These are phyloP conservation scores for Neodiprion virginianus DNA, from an alignment of 1,140 invertebrate species.

Conservation along the genomic window DNA sequence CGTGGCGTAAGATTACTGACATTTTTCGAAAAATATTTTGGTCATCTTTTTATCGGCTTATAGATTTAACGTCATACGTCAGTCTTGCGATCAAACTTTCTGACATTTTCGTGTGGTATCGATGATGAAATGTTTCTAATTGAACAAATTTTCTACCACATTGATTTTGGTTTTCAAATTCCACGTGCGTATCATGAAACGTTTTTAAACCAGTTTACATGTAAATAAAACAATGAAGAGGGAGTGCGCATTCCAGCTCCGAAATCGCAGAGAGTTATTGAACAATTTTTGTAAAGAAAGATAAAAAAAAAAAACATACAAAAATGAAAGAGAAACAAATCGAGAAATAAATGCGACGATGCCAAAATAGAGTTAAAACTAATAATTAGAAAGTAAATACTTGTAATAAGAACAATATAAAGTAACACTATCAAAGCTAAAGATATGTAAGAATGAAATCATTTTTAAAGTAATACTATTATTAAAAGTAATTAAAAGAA, in stretches of 20 bases:
- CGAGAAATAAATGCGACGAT: conserved; percentile 50
- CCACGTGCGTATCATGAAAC: neutral
- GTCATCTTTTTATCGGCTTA: too few species aligned
- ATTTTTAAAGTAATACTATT: conserved; percentile 34
- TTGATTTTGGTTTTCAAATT: neutral
- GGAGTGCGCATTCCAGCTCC: conserved; percentile 30
- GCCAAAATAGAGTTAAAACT: conserved; percentile 61
- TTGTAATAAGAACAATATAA: conserved; percentile 41
- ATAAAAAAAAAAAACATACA: conserved; percentile 10
- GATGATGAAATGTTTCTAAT: neutral
- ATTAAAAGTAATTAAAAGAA: conserved; percentile 26
- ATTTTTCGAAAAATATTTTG: too few species aligned
- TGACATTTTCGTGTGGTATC: neutral
- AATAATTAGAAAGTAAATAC: conserved; percentile 52
- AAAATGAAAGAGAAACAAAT: conserved; percentile 24
- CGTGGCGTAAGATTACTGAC: too few species aligned
- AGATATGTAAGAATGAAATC: conserved; percentile 40
- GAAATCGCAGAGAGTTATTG: conserved; percentile 28
- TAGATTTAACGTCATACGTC: neutral
- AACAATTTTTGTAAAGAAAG: conserved; percentile 20
- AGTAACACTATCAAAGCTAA: conserved; percentile 40
- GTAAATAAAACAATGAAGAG: neutral
- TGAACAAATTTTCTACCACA: neutral
- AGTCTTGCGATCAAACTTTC: neutral
- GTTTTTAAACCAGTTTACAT: conserved; percentile 3